Base-by-base conservation (phyloP, 2,888 invertebrate genomes). In the Troilus luridus region DNA sequence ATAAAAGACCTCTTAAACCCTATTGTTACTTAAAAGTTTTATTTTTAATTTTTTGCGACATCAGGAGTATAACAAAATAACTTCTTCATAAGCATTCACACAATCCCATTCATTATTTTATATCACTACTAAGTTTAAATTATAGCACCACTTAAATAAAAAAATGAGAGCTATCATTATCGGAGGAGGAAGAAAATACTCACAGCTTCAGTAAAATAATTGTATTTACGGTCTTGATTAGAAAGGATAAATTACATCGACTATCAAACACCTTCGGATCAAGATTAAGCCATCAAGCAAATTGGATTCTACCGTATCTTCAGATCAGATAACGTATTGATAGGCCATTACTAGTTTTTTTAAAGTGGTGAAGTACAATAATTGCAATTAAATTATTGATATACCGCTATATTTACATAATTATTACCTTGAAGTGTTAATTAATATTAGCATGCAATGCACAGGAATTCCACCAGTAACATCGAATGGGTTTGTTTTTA, bases 241-340 rank as follows among this genome's bases (percentile, higher is more conserved):
- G 41, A 77, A 77, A 64, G 7, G 24, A n/a, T n/a, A 64, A n/a
- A 77, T 41, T 17, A 77, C 41, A 77, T 77, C 72, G 1, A 8
- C 72, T 17, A 41, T 77, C 72, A 41, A 77, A 77, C 72, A 77
- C 27, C 72, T 77, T 19, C 27, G 17, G 72, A 77, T 77, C 72
- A 41, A 77, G 72, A 77, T 77, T 77, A 41, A 77, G 72, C 17
- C 72, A 77, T 77, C 72, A 77, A 41, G 41, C 72, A 27, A 77
- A 77, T 77, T 77, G 72, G 72, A 77, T 77, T 77, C 41, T 77
- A 17, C 72, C 72, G 72, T 27, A 77, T 77, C 72, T 77, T 41
- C 10, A n/a, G 27, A 77, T 77, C 72, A 77, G 72, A 77, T 27
- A 67, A 12, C 14, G 41, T 41, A 41, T 41, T 77, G 72, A 41